phyloP scores from a whole-genome alignment of 2,888 invertebrate species.

The Hecatera dysodea region DNA sequence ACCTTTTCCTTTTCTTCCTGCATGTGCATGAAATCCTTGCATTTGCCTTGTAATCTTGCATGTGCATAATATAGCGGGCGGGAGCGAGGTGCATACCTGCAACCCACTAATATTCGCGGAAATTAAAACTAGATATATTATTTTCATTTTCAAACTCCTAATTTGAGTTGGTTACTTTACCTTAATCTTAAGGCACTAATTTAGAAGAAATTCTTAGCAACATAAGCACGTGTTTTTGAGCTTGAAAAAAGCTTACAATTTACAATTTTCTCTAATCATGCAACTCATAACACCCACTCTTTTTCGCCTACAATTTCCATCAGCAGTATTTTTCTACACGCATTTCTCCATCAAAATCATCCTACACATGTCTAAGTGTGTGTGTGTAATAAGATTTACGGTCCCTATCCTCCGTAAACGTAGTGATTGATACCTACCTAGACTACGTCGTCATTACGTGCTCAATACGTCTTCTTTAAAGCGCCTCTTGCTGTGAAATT shows the following conservation, averaged over 20 bases:
- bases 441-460: conserved; percentile 41
- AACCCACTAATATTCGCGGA: too few species aligned
- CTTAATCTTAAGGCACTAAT: background rate
- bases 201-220: background rate
- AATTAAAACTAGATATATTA: too few species aligned
- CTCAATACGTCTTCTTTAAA: conserved; percentile 48
- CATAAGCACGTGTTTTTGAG: background rate
- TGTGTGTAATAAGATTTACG: conserved; percentile 52
- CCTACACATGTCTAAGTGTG: conserved; percentile 5
- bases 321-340: background rate
- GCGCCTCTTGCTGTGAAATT: conserved; percentile 28
- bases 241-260: background rate
- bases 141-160: too few species aligned
- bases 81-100: too few species aligned
- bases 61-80: too few species aligned
- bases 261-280: too few species aligned
- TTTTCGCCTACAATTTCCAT: background rate
- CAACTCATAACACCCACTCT: background rate
- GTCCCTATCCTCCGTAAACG: conserved; percentile 21
- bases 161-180: too few species aligned
- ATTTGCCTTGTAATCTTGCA: too few species aligned
- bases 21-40: too few species aligned
- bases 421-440: conserved; percentile 50
- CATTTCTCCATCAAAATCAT: background rate
- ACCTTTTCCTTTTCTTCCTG: too few species aligned